Conservation (phyloP, 2,113 vertebrate genomes). For the Choloepus hoffmanni region DNA sequence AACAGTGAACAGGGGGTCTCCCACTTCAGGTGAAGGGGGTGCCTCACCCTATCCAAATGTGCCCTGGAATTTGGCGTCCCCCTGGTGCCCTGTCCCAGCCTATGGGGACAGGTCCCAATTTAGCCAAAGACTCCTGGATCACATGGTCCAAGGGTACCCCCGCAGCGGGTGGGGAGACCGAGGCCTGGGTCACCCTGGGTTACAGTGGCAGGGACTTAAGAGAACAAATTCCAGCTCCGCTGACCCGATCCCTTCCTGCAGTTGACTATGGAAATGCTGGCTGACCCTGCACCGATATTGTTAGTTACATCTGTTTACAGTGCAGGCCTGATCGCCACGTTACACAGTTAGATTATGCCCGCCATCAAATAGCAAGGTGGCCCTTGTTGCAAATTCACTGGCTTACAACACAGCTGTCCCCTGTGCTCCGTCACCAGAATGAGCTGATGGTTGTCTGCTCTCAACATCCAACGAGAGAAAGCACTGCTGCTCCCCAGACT, state of each 20-base stretch:
- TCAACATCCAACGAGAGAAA: neutral
- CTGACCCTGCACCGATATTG: neutral
- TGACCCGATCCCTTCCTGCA: fast-evolving
- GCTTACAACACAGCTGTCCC: neutral
- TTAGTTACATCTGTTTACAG: neutral
- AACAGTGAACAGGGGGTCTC: neutral
- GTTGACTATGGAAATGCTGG: neutral
- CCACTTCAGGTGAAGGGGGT: neutral
- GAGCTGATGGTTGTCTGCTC: neutral
- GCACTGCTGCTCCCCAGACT: neutral
- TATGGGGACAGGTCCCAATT: neutral
- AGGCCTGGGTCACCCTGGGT: neutral
- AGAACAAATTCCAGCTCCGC: neutral
- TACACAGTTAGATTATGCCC: neutral
- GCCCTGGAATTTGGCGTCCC: neutral
- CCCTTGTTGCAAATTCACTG: neutral
- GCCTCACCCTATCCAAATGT: neutral
- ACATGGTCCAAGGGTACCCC: neutral
- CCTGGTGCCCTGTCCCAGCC: neutral
- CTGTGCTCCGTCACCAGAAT: fast-evolving
- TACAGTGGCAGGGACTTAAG: neutral
- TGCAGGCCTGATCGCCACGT: fast-evolving
- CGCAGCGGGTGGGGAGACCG: neutral
- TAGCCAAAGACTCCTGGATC: neutral
- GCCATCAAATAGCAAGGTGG: neutral